Percentiles rank a stretch among this genome's conserved stretches.
Conservation (phyloP, 2,797 vertebrate genomes). For the Crypturellus tataupa region DNA sequence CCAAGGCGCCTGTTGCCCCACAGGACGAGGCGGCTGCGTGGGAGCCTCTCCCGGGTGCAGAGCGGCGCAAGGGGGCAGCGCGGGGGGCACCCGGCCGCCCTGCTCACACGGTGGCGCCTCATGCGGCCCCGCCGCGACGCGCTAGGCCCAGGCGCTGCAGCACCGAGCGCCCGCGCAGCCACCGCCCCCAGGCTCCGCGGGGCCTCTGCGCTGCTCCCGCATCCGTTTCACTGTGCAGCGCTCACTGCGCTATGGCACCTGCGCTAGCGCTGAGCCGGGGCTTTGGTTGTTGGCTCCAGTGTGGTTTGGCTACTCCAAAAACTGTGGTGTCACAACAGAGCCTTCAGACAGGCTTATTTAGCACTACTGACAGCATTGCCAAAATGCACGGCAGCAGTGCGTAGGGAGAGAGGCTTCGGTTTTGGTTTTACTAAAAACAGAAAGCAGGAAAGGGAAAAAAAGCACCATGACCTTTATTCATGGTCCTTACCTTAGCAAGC, state of each 20-base stretch:
- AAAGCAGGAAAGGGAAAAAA: not conserved
- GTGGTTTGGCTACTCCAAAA: not conserved
- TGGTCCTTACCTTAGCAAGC: not conserved
- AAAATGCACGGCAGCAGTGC: fast-evolving
- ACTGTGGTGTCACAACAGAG: not conserved
- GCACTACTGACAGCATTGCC: not conserved
- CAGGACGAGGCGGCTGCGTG: not conserved
- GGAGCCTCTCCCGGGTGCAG: not conserved
- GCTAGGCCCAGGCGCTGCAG: no score
- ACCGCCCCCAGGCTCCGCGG: no score
- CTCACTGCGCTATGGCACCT: not conserved
- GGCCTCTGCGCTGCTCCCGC: not conserved
- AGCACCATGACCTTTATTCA: not conserved
- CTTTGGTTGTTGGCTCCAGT: not conserved
- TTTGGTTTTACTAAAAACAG: not conserved
- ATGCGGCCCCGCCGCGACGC: no score
- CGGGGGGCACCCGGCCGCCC: no score
- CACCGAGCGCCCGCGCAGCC: no score
- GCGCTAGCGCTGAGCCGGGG: not conserved
- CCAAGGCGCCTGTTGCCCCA: not conserved
- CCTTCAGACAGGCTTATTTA: not conserved
- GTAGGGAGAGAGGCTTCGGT: fast-evolving
- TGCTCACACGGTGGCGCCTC: no score
- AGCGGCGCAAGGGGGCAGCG: not conserved
- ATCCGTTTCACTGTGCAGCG: not conserved